Percentiles rank a stretch among this genome's conserved stretches.
Evolutionary conservation across 1,140 invertebrate genomes (phyloP).

Genomic region (Hetaerina americana): DNA sequence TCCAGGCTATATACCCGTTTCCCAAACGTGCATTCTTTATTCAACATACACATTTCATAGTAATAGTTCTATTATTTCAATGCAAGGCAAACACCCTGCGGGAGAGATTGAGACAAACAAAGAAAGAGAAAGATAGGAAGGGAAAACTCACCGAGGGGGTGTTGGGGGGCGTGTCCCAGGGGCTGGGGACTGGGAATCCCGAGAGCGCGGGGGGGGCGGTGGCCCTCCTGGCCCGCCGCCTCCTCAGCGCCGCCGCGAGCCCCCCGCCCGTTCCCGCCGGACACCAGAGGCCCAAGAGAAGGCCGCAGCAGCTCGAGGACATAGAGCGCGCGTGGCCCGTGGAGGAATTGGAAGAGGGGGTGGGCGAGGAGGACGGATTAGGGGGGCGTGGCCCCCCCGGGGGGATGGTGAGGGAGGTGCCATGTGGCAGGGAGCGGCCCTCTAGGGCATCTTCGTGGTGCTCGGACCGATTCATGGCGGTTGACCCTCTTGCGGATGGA

Average conservation of each 20-base stretch:
- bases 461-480: not conserved
- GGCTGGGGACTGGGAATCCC: not conserved
- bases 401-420: not conserved
- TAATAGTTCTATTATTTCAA: no score
- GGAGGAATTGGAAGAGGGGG: not conserved
- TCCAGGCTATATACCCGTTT: no score
- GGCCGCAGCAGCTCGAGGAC: not conserved
- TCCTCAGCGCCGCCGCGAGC: not conserved
- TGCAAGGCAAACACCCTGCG: no score
- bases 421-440: not conserved
- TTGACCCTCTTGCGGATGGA: not conserved
- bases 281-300: not conserved
- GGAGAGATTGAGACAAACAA: no score
- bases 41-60: no score
- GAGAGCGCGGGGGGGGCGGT: not conserved
- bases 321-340: not conserved
- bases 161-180: not conserved
- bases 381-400: not conserved
- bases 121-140: not conserved
- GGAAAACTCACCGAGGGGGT: not conserved
- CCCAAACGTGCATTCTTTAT: no score
- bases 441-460: not conserved
- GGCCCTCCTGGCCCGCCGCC: not conserved
- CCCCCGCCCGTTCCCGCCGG: not conserved
- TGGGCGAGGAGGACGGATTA: not conserved